Base-by-base conservation (phyloP, 53 echinoderm and acorn worm genomes). In the Paelopatides confundens region DNA sequence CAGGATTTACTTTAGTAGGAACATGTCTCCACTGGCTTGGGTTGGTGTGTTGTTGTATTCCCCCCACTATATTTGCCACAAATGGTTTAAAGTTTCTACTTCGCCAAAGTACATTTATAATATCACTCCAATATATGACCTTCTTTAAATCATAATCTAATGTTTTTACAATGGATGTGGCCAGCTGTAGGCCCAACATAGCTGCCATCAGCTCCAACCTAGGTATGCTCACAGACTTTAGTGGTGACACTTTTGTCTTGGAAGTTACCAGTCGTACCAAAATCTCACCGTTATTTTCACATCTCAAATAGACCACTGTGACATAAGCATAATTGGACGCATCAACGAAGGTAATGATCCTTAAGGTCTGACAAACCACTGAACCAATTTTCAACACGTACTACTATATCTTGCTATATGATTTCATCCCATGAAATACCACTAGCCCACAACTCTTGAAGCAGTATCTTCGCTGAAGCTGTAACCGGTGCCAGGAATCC, bases 51-150 rank as follows among this genome's bases (percentile, higher is more conserved):
- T 87, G 65, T n/a, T 40, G 77, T 29, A 91, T 87, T 13, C 79
- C 82, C 3, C 87, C 91, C 0, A 91, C 23, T 4, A 87, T 35
- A 38, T 91, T 91, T 2, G 87, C 91, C 10, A 91, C 91, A 69
- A 91, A 91, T n/a, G n/a, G n/a, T n/a, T n/a, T n/a, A n/a, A n/a
- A n/a, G n/a, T n/a, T n/a, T n/a, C n/a, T n/a, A n/a, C 39, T 77
- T 48, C 77, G 47, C 77, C 77, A 77, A 11, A 77, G 46, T 27
- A 77, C 77, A 77, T 77, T 77, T 38, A 3, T 3, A 31, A 43
- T 77, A n/a, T 77, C 77, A 23, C 50, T 28, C 77, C 77, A 77
- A 77, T 43, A 77, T 49, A 27, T 86, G 40, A 86, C 70, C 3
- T 86, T 26, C 47, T 86, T 86, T 32, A 86, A 69, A 4, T 86